Evolutionary conservation across 2,888 invertebrate species (phyloP), one percentile per base, ranked within the genome.

Genomic region (Stramonita haemastoma): DNA sequence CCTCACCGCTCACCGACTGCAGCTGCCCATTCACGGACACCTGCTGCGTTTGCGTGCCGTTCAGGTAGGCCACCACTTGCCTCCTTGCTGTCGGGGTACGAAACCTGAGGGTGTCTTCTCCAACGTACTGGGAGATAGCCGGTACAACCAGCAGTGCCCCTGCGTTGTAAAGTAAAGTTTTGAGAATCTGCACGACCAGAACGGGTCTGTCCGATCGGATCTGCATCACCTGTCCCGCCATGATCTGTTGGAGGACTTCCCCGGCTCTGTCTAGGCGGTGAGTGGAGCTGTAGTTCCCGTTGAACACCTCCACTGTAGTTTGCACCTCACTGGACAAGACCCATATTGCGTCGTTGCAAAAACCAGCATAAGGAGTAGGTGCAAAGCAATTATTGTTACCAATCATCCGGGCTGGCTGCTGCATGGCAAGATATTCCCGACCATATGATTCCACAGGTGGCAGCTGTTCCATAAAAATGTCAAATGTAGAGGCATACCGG

Each of bases 391-490:
- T n/a, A n/a, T n/a, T n/a, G n/a, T 1, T 22, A 11, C 15, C 13
- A 11, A 32, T 29, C 22, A 46, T 15, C 29, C 57, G 85, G 84
- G 57, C n/a, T 0, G 90, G 87, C 8, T 86, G 70, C 29, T 86
- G 87, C 19, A 79, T 84, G 15, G 91, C 89, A 5, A 91, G 29
- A 60, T 91, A 92, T 15, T 90, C 46, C 0, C 46, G 87, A 0
- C 93, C 93, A 92, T 93, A 93, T 19, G 90, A 88, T 17, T 83
- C 89, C 8, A 91, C 91, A 0, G 93, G 93, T 0, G 91, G 91
- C 32, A 93, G 56, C 81, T 93, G 93, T 66, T 93, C 93, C 19
- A 92, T 81, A 79, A 93, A 87, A 29, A 90, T 36, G 22, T 91
- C 90, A 0, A 19, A 5, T n/a, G n/a, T n/a, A n/a, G n/a, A n/a